Base-by-base conservation (phyloP, 2,113 vertebrate species). In the Zapornia atra region DNA sequence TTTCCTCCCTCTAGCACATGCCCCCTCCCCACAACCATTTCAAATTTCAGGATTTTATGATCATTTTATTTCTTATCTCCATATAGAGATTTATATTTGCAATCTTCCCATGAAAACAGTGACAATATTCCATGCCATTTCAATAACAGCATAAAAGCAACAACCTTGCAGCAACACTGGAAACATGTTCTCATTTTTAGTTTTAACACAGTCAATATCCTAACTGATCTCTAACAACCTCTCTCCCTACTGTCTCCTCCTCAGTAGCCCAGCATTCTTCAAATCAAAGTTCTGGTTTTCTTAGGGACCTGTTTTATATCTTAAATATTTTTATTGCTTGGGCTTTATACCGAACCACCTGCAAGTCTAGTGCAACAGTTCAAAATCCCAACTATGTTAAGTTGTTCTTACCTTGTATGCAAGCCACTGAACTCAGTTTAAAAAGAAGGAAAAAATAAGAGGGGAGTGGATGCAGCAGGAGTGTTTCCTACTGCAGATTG, bases 11-110 rank as follows among this genome's bases (percentile, higher is more conserved):
- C 72, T 73, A 84, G 83, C 64, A 91, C 46, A 80, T 63, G 92
- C 42, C 29, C 68, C 42, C 92, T 92, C 15, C 9, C 14, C 76
- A 90, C 12, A 26, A 82, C 36, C 69, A 78, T 63, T 94, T 86
- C 38, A 94, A 92, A 95, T 92, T 29, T 87, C n/a, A 60, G 20
- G 4, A 82, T 90, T 77, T 92, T 89, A 94, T 84, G 82, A 88
- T 77, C 2, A 86, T 85, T 92, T 85, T 59, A 33, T 38, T 94
- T 79, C 33, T 85, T 68, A 56, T 59, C 64, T 90, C 53, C 66
- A 75, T 42, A 85, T 61, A 80, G 34, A 91, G 66, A 90, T 65
- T 94, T 28, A 80, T 65, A 82, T 65, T 90, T 81, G 36, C 34
- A 91, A 12, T 28, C 60, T 57, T 64, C 70, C 73, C 26, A 20